A percentile compares a stretch with the other conserved stretches of the same genome.
Evolutionary conservation across 2,113 vertebrate species (phyloP).

Genomic region (Chaetodon trifascialis): DNA sequence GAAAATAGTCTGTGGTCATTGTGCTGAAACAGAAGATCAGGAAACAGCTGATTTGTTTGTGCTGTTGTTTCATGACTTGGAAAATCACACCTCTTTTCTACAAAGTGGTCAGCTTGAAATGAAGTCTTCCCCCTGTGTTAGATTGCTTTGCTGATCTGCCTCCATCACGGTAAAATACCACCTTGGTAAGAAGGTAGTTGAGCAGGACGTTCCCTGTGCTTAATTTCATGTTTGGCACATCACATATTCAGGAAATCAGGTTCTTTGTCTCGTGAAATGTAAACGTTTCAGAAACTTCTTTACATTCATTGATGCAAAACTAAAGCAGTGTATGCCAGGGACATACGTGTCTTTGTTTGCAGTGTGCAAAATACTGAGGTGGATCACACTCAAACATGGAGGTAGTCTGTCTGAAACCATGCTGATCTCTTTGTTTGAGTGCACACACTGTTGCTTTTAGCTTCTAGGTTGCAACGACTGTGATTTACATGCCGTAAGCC

Average conservation of each 20-base stretch:
- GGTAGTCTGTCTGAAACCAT: slow-evolving; percentile 34
- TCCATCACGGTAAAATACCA: neutral
- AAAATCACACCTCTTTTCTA: neutral
- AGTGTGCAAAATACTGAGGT: slow-evolving; percentile 7
- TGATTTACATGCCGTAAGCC: neutral
- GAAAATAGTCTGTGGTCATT: neutral
- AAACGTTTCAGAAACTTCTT: neutral
- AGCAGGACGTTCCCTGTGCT: neutral
- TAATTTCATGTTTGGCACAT: neutral
- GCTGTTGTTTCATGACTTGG: neutral
- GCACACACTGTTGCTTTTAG: slow-evolving; percentile 15
- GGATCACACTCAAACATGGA: slow-evolving; percentile 18
- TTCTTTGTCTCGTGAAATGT: neutral
- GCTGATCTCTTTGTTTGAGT: neutral
- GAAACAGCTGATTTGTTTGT: neutral
- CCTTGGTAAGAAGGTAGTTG: neutral
- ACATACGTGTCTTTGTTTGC: neutral
- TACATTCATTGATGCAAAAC: neutral
- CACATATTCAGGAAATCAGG: neutral
- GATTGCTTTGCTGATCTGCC: neutral
- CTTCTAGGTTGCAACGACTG: neutral
- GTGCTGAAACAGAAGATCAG: neutral
- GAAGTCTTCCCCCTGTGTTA: neutral
- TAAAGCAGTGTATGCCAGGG: neutral
- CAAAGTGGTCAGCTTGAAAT: neutral